phyloP scores from a whole-genome alignment of 2,888 invertebrate genomes.

The Pomacea canaliculata region DNA sequence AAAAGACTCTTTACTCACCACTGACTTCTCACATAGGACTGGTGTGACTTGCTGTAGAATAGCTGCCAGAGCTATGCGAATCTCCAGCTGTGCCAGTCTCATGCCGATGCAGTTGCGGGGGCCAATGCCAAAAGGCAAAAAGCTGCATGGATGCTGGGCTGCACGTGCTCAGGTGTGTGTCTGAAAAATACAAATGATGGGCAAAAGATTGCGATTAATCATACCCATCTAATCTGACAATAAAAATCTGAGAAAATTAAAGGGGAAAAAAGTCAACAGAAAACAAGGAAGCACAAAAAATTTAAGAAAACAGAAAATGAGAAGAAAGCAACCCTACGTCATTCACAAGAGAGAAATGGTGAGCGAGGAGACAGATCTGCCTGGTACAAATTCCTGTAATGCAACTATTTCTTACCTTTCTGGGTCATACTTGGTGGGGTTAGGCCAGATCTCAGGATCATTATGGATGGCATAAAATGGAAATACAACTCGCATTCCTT shows the following conservation, averaged over 20 bases:
- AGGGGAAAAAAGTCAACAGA: too few species aligned
- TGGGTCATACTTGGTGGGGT: not conserved
- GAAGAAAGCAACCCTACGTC: too few species aligned
- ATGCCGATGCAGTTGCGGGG: slow-evolving; percentile 11
- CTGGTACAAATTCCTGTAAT: too few species aligned
- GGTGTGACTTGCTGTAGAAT: not conserved
- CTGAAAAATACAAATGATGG: not conserved
- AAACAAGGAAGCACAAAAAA: too few species aligned
- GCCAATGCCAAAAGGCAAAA: slow-evolving; percentile 3
- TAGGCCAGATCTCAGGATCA: not conserved
- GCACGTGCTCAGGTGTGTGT: slow-evolving; percentile 16
- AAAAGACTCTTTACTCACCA: not conserved
- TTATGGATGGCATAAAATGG: slow-evolving; percentile 12
- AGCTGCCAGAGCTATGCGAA: not conserved
- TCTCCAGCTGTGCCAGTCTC: slow-evolving; percentile 8
- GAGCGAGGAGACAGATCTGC: too few species aligned
- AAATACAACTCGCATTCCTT: slow-evolving; percentile 33
- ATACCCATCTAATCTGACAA: too few species aligned
- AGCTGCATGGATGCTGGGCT: slow-evolving; percentile 4
- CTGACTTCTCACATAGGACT: slow-evolving; percentile 1
- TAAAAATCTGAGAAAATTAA: too few species aligned
- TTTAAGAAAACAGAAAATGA: too few species aligned
- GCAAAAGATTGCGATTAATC: not conserved
- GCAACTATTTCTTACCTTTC: not conserved
- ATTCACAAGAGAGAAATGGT: too few species aligned